Evolutionary conservation across 2,888 invertebrate genomes (phyloP).

Genomic region (Eulithis prunata): DNA sequence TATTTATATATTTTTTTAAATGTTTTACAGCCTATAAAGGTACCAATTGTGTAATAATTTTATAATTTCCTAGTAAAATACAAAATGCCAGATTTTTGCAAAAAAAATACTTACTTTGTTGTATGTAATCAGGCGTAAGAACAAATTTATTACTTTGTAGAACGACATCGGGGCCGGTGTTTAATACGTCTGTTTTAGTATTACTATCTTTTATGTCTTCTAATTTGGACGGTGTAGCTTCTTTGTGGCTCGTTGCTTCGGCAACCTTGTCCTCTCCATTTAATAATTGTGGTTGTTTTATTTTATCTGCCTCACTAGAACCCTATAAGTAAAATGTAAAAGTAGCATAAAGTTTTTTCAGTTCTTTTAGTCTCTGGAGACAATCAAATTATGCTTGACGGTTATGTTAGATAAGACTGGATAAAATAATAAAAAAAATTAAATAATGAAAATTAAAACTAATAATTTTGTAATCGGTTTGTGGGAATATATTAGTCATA

Average conservation of each 20-base stretch:
- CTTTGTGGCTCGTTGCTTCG: constrained; percentile 69
- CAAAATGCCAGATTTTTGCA: not conserved
- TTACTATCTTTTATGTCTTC: constrained; percentile 72
- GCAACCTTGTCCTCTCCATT: constrained; percentile 78
- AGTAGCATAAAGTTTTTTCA: constrained; percentile 31
- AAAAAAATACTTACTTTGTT: constrained; percentile 89
- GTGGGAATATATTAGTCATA: constrained; percentile 81
- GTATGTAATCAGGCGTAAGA: constrained; percentile 95
- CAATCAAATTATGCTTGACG: constrained; percentile 4
- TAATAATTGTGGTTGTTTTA: constrained; percentile 67
- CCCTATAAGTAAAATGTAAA: constrained; percentile 67
- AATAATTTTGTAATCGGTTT: constrained; percentile 62
- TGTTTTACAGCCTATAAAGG: not conserved
- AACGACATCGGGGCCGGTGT: constrained; percentile 57
- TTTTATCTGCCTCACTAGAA: constrained; percentile 65
- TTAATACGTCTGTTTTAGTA: constrained; percentile 73
- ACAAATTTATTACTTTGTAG: constrained; percentile 87
- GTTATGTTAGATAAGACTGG: constrained; percentile 33
- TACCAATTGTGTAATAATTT: not conserved
- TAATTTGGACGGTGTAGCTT: constrained; percentile 70
- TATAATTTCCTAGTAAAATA: not conserved
- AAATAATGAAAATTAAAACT: constrained; percentile 50
- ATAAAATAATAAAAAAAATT: constrained; percentile 38
- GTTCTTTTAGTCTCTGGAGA: constrained; percentile 2
- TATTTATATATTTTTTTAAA: not conserved